These are phyloP conservation scores for Peromyscus polionotus DNA, from an alignment of 2,113 vertebrate species.

Conservation along the genomic window DNA sequence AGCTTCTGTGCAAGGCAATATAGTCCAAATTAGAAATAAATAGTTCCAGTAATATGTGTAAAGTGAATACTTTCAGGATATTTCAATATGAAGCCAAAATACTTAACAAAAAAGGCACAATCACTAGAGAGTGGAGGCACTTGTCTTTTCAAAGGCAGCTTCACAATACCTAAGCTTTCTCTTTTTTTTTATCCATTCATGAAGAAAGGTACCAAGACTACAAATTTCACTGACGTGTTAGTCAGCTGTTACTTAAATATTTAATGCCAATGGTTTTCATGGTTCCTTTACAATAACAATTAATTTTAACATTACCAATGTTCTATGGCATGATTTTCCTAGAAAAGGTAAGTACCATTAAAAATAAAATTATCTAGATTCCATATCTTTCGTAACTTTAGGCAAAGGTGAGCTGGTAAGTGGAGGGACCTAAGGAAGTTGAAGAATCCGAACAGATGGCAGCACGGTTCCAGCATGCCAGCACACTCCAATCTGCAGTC, in stretches of 20 bases:
- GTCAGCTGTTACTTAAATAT: constrained; percentile 61
- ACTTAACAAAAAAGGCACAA: neutral
- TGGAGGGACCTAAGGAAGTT: constrained; percentile 68
- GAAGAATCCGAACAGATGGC: constrained; percentile 77
- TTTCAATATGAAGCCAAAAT: constrained; percentile 45
- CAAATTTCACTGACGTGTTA: constrained; percentile 50
- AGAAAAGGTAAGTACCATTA: constrained; percentile 70
- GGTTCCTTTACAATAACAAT: neutral
- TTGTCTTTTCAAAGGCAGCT: constrained; percentile 29
- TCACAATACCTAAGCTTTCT: neutral
- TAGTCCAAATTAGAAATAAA: neutral
- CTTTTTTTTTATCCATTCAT: neutral
- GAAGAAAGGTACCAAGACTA: neutral
- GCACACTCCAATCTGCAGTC: constrained; percentile 52
- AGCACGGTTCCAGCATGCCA: constrained; percentile 51
- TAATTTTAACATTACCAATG: constrained; percentile 58
- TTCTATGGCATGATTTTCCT: constrained; percentile 49
- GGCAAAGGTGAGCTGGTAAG: constrained; percentile 8
- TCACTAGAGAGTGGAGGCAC: neutral
- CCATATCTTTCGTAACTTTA: constrained; percentile 64
- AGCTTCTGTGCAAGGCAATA: neutral
- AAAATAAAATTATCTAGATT: constrained; percentile 60
- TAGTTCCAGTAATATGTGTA: constrained; percentile 5
- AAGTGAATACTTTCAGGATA: constrained; percentile 8
- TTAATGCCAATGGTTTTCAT: constrained; percentile 60